phyloP scores from a whole-genome alignment of 2,113 vertebrate species.

The Galbula dea region DNA sequence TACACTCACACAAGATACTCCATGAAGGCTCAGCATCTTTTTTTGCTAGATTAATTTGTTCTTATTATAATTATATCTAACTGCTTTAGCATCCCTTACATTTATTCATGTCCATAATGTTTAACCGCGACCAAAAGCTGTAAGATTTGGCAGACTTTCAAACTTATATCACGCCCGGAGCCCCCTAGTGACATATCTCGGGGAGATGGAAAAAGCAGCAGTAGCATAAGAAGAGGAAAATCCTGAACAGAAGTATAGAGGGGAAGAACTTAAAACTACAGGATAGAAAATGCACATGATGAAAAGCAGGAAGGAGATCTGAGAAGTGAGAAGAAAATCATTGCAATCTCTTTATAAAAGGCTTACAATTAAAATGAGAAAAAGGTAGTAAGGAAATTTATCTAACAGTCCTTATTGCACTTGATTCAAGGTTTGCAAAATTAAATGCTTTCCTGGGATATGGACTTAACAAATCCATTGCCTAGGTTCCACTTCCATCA shows the following conservation, averaged over 20 bases:
- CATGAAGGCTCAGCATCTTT: neutral
- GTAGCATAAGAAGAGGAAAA: neutral
- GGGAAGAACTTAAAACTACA: neutral
- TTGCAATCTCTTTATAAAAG: neutral
- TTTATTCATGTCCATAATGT: neutral
- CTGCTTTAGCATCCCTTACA: neutral
- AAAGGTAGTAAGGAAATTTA: neutral
- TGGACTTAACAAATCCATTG: neutral
- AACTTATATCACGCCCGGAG: neutral
- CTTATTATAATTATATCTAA: neutral
- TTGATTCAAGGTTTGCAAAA: neutral
- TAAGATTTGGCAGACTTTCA: neutral
- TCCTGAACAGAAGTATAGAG: neutral
- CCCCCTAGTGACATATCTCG: neutral
- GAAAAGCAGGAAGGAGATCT: neutral
- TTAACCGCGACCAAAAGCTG: neutral
- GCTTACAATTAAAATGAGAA: neutral
- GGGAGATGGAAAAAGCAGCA: neutral
- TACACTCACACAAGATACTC: neutral
- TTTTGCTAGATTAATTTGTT: neutral
- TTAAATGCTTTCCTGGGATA: neutral
- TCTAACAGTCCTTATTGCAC: neutral
- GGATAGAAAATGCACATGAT: neutral
- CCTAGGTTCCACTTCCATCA: neutral
- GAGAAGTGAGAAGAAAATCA: neutral